phyloP scores from a whole-genome alignment of 2,888 invertebrate genomes.

The Stenodema calcarata region DNA sequence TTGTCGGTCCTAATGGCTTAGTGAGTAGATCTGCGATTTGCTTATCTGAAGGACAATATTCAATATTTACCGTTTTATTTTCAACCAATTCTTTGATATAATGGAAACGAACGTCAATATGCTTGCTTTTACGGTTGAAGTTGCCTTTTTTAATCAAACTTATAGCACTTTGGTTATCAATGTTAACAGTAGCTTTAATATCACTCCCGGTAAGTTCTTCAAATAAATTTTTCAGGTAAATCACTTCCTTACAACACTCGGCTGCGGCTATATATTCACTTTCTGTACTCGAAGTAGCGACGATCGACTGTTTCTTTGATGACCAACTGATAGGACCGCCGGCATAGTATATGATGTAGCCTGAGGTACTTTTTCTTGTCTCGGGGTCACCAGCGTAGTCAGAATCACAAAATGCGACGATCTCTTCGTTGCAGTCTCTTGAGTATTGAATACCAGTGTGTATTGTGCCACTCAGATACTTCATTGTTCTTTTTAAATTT shows the following conservation, averaged over 20 bases:
- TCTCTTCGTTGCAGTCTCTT: background rate
- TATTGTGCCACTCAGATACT: conserved; percentile 1
- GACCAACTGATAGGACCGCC: conserved; percentile 57
- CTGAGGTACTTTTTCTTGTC: conserved; percentile 25
- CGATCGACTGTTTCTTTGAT: too few species aligned
- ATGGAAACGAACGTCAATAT: too few species aligned
- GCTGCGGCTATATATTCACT: too few species aligned
- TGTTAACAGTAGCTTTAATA: background rate
- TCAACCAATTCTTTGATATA: too few species aligned
- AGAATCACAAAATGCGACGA: conserved; percentile 47
- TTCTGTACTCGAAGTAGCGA: conserved; percentile 47
- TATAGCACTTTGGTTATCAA: too few species aligned
- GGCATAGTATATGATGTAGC: conserved; percentile 18
- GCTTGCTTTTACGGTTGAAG: background rate
- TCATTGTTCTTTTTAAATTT: background rate
- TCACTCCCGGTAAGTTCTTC: conserved; percentile 43
- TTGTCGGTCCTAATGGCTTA: background rate
- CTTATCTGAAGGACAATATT: too few species aligned
- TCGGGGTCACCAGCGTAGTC: conserved; percentile 50
- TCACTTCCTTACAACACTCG: conserved; percentile 55
- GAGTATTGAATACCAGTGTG: conserved; percentile 41
- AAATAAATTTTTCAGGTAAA: conserved; percentile 54
- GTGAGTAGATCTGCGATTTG: too few species aligned
- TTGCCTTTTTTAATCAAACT: too few species aligned
- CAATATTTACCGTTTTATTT: too few species aligned